A percentile compares a stretch with the other conserved stretches of the same genome.
Conservation (phyloP, 2,113 vertebrate species). For the Todiramphus chloris region DNA sequence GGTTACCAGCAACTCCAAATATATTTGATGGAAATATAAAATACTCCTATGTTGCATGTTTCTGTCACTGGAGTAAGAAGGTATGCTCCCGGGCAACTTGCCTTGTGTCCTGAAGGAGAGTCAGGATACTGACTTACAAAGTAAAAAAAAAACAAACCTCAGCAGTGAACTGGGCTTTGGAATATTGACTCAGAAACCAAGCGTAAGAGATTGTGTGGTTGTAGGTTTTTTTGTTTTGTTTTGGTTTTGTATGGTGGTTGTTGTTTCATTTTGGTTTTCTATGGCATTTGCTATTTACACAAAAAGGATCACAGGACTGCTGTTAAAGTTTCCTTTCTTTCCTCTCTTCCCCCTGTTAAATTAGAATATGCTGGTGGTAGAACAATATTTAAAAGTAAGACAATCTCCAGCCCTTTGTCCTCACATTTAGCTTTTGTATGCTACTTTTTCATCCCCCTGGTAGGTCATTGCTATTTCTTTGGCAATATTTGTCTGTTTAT, state of each 20-base stretch:
- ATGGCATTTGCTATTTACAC: not conserved
- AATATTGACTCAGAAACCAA: not conserved
- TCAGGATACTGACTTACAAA: not conserved
- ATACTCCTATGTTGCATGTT: not conserved
- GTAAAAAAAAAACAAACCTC: rapidly evolving
- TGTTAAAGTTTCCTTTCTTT: not conserved
- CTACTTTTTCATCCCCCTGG: not conserved
- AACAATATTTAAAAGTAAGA: not conserved
- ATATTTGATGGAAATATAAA: not conserved
- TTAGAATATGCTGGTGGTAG: not conserved
- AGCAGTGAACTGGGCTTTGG: not conserved
- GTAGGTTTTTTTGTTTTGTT: not conserved
- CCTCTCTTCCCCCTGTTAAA: not conserved
- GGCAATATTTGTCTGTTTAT: not conserved
- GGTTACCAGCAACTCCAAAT: not conserved
- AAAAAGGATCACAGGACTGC: not conserved
- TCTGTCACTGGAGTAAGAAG: not conserved
- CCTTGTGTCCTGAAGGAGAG: not conserved
- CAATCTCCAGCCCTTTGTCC: not conserved
- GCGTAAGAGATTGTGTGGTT: not conserved
- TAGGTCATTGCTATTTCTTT: not conserved
- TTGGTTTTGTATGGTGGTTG: not conserved
- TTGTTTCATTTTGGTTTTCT: not conserved
- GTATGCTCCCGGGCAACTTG: rapidly evolving
- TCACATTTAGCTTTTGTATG: not conserved